These are phyloP conservation scores for Cnemophilus loriae DNA, from an alignment of 2,113 vertebrate species.

Conservation along the genomic window DNA sequence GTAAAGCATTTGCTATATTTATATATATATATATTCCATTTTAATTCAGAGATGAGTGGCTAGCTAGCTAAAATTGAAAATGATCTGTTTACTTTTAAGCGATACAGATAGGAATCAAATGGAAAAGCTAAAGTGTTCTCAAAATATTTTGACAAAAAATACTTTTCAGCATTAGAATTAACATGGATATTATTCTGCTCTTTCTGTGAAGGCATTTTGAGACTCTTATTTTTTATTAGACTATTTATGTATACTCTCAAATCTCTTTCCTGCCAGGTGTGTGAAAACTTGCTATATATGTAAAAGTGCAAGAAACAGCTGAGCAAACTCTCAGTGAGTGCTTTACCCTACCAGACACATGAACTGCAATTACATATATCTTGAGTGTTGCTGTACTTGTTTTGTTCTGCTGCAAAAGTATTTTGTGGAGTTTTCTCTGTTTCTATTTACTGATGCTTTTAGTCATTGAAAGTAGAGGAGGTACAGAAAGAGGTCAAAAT, in stretches of 20 bases:
- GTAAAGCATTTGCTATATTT: not conserved
- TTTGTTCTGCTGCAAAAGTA: not conserved
- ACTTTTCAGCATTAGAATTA: not conserved
- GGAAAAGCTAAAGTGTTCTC: not conserved
- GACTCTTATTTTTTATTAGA: not conserved
- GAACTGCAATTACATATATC: not conserved
- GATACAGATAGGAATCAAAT: not conserved
- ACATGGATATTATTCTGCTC: not conserved
- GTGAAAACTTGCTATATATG: not conserved
- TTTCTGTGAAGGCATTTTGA: not conserved
- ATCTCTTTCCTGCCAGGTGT: not conserved
- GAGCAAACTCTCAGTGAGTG: not conserved
- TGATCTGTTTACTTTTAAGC: not conserved
- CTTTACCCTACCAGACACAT: not conserved
- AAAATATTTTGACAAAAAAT: not conserved
- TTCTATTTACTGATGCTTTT: conserved; percentile 46
- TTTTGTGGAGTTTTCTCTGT: conserved; percentile 9
- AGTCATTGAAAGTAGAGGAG: conserved; percentile 11
- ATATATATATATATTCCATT: not conserved
- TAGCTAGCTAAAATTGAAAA: not conserved
- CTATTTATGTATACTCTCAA: not conserved
- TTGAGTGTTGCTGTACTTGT: not conserved
- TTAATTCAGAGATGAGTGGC: not conserved
- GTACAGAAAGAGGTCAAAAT: conserved; percentile 53
- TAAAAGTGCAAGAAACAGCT: not conserved